Base-by-base conservation (phyloP, 2,113 vertebrate species). In the Tetrao urogallus region DNA sequence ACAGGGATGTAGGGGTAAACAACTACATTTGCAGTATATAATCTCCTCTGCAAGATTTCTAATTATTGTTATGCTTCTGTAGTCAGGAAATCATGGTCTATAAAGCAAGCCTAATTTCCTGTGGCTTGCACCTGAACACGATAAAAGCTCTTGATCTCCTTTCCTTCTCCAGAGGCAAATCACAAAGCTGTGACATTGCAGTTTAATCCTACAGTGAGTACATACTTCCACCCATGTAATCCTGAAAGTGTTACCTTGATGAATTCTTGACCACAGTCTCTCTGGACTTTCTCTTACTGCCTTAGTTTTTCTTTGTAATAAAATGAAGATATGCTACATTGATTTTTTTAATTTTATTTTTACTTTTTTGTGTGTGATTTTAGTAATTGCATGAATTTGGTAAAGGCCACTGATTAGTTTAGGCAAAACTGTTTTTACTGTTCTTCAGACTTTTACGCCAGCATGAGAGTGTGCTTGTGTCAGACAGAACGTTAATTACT, bases 101-200 rank as follows among this genome's bases (percentile, higher is more conserved):
- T 95, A 96, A 97, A 97, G 87, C 95, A 96, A 92, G 64, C 73
- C 88, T 94, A 92, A 97, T 96, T 96, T 96, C 95, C 92, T 96
- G 92, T 93, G 70, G 69, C 89, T 97, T 97, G 91, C 95, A 96
- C 92, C 87, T 96, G 95, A 96, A 89, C 92, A 96, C 81, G 69
- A 95, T 97, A 96, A 96, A 95, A 96, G 89, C 94, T 95, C 90
- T 95, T 96, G 95, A 96, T 96, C 94, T 93, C 79, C 75, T 86
- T 94, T 85, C 78, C 83, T 94, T 93, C 89, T 96, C 91, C 90
- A 96, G 94, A 93, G 92, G 87, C 90, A 95, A 95, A 94, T 96
- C 92, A 95, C 81, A 78, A 82, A 94, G 83, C 89, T 93, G 86
- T 93, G 77, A 94, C 91, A 88, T 69, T 75, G 63, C 48, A 78